phyloP scores from a whole-genome alignment of 2,888 invertebrate species.

The Lasioglossum lativentre region DNA sequence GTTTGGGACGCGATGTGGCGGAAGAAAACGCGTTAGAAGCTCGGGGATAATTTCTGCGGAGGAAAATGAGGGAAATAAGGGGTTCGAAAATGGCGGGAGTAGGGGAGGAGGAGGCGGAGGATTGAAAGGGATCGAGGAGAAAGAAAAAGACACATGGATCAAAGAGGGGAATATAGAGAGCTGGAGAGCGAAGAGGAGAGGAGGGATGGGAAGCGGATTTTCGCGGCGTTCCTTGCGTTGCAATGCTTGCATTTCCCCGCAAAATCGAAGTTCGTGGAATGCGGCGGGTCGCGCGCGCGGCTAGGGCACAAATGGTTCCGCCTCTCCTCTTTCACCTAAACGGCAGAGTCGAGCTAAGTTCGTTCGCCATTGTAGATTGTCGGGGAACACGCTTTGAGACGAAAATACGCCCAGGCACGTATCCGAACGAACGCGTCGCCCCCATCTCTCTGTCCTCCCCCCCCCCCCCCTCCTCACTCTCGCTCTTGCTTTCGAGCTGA shows the following conservation, averaged over 20 bases:
- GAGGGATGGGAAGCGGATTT: neutral
- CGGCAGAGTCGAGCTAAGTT: constrained; percentile 41
- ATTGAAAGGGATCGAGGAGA: neutral
- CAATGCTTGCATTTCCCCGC: constrained; percentile 11
- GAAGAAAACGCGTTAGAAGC: neutral
- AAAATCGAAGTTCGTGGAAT: constrained; percentile 55
- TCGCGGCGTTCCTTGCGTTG: constrained; percentile 11
- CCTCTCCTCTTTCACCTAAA: constrained; percentile 40
- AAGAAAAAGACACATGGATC: neutral
- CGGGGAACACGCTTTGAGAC: constrained; percentile 30
- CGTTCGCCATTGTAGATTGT: constrained; percentile 43
- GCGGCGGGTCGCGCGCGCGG: constrained; percentile 10
- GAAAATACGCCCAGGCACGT: constrained; percentile 49
- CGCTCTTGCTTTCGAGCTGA: neutral
- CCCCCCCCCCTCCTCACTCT: neutral
- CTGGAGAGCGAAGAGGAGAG: neutral
- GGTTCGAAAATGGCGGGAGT: neutral
- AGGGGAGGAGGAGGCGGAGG: neutral
- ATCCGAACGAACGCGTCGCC: constrained; percentile 9
- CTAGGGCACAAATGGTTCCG: constrained; percentile 25
- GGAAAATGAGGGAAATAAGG: neutral
- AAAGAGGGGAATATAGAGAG: neutral
- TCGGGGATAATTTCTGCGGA: neutral
- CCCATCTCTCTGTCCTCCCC: neutral
- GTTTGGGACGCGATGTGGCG: neutral